These are phyloP conservation scores for Spheniscus mendiculus DNA, from an alignment of 2,113 vertebrate genomes.

Conservation along the genomic window DNA sequence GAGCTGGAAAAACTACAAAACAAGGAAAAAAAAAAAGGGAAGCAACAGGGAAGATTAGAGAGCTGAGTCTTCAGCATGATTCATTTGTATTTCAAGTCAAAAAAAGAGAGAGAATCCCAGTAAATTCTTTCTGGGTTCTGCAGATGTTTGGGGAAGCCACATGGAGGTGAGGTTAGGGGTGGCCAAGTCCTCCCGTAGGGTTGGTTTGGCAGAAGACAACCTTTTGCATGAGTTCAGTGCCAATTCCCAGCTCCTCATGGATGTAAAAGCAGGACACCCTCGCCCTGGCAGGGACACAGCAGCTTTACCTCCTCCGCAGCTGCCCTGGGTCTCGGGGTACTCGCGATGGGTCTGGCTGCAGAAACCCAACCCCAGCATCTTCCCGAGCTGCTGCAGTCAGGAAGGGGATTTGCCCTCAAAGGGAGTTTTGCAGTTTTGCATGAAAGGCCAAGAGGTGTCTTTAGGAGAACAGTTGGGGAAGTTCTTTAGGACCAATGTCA, in stretches of 20 bases:
- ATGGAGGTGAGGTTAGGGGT: not conserved
- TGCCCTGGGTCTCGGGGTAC: not conserved
- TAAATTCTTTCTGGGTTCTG: not conserved
- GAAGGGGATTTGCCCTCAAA: not conserved
- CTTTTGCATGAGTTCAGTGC: not conserved
- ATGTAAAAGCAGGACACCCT: not conserved
- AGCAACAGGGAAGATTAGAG: not conserved
- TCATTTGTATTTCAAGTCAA: not conserved
- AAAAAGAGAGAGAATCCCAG: not conserved
- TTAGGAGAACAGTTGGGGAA: not conserved
- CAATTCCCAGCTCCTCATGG: not conserved
- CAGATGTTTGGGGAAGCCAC: not conserved
- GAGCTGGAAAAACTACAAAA: not conserved
- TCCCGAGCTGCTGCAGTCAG: not conserved
- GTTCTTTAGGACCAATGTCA: not conserved
- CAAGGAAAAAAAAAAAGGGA: not conserved
- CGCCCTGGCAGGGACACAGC: rapidly evolving
- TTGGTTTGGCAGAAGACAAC: not conserved
- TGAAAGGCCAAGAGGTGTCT: not conserved
- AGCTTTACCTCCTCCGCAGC: not conserved
- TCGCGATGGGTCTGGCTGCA: not conserved
- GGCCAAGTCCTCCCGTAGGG: not conserved
- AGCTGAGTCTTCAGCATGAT: not conserved
- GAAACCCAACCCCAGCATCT: not conserved
- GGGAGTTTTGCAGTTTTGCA: not conserved